A percentile compares a stretch with the other conserved stretches of the same genome.
These are phyloP conservation scores for Nasalis larvatus DNA, from an alignment of 2,113 vertebrate species.

Conservation along the genomic window DNA sequence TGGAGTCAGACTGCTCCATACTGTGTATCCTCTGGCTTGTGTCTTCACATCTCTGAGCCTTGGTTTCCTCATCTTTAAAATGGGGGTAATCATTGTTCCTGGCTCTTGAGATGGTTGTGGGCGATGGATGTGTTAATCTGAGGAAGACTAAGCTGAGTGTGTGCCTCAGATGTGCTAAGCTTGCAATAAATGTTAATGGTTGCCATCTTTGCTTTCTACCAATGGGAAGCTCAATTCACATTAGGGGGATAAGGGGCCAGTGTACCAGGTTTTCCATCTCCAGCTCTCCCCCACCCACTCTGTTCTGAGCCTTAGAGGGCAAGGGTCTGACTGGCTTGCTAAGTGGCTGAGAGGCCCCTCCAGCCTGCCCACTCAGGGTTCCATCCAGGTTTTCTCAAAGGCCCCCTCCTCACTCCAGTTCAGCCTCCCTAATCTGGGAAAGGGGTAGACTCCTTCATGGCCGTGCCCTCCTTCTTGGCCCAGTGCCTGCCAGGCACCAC, in stretches of 20 bases:
- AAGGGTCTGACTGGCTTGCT: neutral
- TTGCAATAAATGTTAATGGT: fast-evolving
- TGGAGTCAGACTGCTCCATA: neutral
- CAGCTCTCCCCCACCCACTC: neutral
- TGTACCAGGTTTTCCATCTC: neutral
- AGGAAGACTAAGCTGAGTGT: neutral
- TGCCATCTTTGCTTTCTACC: fast-evolving
- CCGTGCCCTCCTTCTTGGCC: neutral
- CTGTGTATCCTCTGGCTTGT: neutral
- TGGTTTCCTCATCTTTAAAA: neutral
- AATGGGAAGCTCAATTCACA: neutral
- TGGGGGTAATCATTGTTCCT: neutral
- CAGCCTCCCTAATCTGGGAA: neutral
- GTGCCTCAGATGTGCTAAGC: neutral
- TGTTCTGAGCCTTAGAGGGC: neutral
- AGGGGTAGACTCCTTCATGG: neutral
- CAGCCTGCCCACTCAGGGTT: neutral
- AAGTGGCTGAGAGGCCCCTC: neutral
- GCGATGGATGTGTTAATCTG: neutral
- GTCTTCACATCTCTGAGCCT: constrained; percentile 6
- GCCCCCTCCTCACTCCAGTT: neutral
- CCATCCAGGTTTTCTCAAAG: neutral
- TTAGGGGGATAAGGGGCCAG: fast-evolving
- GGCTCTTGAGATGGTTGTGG: neutral
- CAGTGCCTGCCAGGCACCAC: neutral